These are phyloP conservation scores for Balaeniceps rex DNA, from an alignment of 2,113 vertebrate species.

Conservation along the genomic window DNA sequence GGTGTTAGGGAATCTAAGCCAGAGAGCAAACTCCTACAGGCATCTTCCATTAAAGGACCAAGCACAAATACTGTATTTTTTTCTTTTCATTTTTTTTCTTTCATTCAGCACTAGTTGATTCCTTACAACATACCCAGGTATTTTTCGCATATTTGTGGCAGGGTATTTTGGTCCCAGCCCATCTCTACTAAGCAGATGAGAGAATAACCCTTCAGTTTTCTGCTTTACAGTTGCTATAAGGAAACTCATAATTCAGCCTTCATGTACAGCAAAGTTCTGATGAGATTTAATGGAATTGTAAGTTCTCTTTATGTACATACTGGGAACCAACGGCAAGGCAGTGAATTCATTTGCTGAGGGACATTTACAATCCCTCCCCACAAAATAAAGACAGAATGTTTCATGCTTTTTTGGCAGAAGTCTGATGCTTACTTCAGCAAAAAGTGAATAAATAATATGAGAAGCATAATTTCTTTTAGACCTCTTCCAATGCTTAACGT, in stretches of 20 bases:
- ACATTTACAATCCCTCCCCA: background rate
- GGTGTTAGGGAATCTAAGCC: background rate
- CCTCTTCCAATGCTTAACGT: background rate
- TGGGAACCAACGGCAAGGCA: conserved; percentile 37
- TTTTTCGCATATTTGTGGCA: background rate
- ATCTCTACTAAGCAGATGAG: conserved; percentile 12
- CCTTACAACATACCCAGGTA: background rate
- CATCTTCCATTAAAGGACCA: background rate
- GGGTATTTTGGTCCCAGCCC: background rate
- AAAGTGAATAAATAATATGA: background rate
- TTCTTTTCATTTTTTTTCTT: background rate
- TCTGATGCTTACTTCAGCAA: conserved; percentile 27
- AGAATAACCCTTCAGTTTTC: conserved; percentile 41
- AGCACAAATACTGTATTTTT: background rate
- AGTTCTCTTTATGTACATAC: conserved; percentile 47
- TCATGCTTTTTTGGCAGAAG: background rate
- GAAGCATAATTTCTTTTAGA: background rate
- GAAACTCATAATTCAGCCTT: conserved; percentile 47
- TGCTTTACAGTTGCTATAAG: background rate
- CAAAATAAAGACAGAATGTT: background rate
- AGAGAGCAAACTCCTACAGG: background rate
- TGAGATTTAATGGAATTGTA: conserved; percentile 49
- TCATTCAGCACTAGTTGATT: background rate
- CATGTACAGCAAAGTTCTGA: conserved; percentile 38
- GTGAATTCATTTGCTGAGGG: conserved; percentile 48